Conservation (phyloP, 2,888 invertebrate species). For the Yponomeuta cagnagella region DNA sequence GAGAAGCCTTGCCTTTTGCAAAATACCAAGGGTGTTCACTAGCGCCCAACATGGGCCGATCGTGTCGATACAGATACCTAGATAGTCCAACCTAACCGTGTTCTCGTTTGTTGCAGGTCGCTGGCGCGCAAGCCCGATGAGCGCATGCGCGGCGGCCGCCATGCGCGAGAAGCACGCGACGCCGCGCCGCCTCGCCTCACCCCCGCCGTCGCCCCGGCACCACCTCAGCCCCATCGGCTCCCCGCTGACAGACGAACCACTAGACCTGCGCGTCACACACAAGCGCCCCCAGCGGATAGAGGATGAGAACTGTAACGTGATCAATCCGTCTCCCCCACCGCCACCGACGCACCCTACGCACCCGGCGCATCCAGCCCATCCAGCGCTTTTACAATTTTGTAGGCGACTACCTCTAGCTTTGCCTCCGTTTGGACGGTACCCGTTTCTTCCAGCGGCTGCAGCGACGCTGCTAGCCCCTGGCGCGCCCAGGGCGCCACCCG, state of each 20-base stretch:
- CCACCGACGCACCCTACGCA: constrained; percentile 73
- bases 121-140: constrained; percentile 80
- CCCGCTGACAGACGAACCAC: constrained; percentile 82
- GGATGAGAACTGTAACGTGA: constrained; percentile 92
- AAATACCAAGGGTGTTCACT: constrained; percentile 10
- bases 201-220: constrained; percentile 60
- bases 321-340: constrained; percentile 73
- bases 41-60: constrained; percentile 3
- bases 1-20: neutral
- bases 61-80: constrained; percentile 2
- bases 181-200: constrained; percentile 87
- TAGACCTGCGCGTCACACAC: constrained; percentile 90
- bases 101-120: constrained; percentile 59
- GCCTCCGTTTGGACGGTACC: constrained; percentile 67
- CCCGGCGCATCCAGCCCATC: constrained; percentile 78
- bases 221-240: constrained; percentile 73
- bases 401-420: constrained; percentile 62
- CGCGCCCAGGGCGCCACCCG: constrained; percentile 54
- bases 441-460: constrained; percentile 67
- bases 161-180: constrained; percentile 94
- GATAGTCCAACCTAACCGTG: constrained; percentile 7
- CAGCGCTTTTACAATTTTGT: constrained; percentile 66
- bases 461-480: constrained; percentile 65
- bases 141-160: constrained; percentile 82
- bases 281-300: constrained; percentile 84